phyloP scores from a whole-genome alignment of 2,113 vertebrate genomes.

The Eupsittula cactorum region DNA sequence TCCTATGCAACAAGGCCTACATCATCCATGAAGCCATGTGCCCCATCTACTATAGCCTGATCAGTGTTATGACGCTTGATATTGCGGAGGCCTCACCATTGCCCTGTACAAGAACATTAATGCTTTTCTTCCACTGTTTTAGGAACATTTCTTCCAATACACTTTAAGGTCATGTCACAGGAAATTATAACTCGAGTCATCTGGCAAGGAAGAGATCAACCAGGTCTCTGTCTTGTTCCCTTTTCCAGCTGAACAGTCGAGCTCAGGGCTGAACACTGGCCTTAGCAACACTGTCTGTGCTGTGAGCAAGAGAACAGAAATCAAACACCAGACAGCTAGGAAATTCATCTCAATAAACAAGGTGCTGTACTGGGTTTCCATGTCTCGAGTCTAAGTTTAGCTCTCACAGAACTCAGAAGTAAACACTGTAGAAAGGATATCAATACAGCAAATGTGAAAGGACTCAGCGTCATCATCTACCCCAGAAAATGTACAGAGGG shows the following conservation, averaged over 20 bases:
- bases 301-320: neutral
- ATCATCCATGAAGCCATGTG: neutral
- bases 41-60: neutral
- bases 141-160: neutral
- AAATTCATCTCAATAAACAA: conserved; percentile 45
- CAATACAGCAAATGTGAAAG: neutral
- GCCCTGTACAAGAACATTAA: neutral
- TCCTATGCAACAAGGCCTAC: neutral
- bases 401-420: neutral
- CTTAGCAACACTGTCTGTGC: neutral
- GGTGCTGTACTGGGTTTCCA: conserved; percentile 22
- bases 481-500: neutral
- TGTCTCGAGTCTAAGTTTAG: conserved; percentile 45
- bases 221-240: neutral
- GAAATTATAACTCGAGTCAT: neutral
- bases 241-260: neutral
- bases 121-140: neutral
- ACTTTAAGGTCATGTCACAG: neutral
- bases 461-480: neutral
- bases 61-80: neutral
- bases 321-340: neutral
- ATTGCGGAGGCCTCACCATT: neutral
- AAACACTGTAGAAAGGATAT: conserved; percentile 14
- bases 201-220: neutral
- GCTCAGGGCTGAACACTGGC: neutral